Evolutionary conservation across 2,888 invertebrate genomes (phyloP), one percentile per base, ranked within the genome.

Genomic region (Chydorus sphaericus): DNA sequence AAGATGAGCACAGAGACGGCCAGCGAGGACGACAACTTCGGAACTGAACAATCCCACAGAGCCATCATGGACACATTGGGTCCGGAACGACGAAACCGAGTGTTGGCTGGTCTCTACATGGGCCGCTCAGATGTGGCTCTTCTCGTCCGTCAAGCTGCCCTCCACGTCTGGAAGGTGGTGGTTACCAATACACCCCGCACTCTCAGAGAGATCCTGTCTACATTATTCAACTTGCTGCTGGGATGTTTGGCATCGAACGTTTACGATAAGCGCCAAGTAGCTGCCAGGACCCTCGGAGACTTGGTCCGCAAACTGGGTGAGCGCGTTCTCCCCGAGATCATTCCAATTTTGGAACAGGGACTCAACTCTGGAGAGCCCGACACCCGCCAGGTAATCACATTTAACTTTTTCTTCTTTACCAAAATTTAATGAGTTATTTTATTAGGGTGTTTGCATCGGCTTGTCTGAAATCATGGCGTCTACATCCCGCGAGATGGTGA

Each of bases 101-200:
- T 98, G 37, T 71, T 94, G 54, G 90, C 94, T 26, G 93, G 93
- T 1, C 73, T 96, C 39, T 98, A 98, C 69, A 94, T 98, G 90
- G 93, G 94, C 3, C 77, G 97, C 56, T 93, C 93, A 54, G 97
- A 98, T 67, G 93, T 94, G 1, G 92, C 96, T 3, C 74, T 96
- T 53, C 88, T 93, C 84, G 97, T 97, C 26, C 79, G 97, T 0
- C 97, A 97, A 74, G 90, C 96, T 0, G 94, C 98, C 8, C 77
- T 96, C 57, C 98, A 98, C 70, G 97, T 98, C 0, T 98, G 98
- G 98, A 98, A 98, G 76, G 90, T 97, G 62, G 93, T 98, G 1
- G 97, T 98, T 1, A 89, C 94, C 1, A 97, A 98, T 69, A 98
- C 97, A 0, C 97, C 97, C 1, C 80, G 92, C 68, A 97, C 97